Evolutionary conservation across 2,888 invertebrate genomes (phyloP).

Genomic region (Ichneumon xanthorius): DNA sequence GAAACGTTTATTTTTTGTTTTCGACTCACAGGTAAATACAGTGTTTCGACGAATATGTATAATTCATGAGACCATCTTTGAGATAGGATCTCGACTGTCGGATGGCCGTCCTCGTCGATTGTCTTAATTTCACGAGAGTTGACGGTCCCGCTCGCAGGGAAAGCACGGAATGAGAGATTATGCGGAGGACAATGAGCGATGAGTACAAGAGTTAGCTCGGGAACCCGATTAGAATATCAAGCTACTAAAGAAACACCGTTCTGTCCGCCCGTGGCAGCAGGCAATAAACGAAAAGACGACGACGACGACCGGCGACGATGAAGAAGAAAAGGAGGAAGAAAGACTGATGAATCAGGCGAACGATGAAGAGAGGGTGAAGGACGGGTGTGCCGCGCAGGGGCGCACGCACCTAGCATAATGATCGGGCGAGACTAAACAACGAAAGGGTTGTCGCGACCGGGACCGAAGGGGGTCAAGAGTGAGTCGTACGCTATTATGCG

Average conservation of each 20-base stretch:
- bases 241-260: slow-evolving; percentile 58
- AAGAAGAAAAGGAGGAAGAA: slow-evolving; percentile 17
- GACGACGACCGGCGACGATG: slow-evolving; percentile 9
- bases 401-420: slow-evolving; percentile 78
- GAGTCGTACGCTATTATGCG: slow-evolving; percentile 58
- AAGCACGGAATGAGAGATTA: slow-evolving; percentile 49
- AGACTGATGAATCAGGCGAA: slow-evolving; percentile 49
- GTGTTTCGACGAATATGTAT: slow-evolving; percentile 9
- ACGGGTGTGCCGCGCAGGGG: slow-evolving; percentile 48
- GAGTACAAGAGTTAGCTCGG: slow-evolving; percentile 55
- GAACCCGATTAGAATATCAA: slow-evolving; percentile 81
- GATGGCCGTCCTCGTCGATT: slow-evolving; percentile 32
- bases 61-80: slow-evolving; percentile 22
- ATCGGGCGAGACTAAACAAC: slow-evolving; percentile 79
- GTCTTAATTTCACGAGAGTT: slow-evolving; percentile 54
- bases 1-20: background rate
- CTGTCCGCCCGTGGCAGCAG: slow-evolving; percentile 6
- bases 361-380: slow-evolving; percentile 59
- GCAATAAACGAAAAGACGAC: slow-evolving; percentile 48
- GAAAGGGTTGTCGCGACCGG: slow-evolving; percentile 76
- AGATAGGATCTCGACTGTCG: slow-evolving; percentile 34
- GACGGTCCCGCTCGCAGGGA: slow-evolving; percentile 25
- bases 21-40: slow-evolving; percentile 2
- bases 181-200: slow-evolving; percentile 62
- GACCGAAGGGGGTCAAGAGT: slow-evolving; percentile 74